phyloP scores from a whole-genome alignment of 2,797 vertebrate genomes.

The Sebastes vulpes region DNA sequence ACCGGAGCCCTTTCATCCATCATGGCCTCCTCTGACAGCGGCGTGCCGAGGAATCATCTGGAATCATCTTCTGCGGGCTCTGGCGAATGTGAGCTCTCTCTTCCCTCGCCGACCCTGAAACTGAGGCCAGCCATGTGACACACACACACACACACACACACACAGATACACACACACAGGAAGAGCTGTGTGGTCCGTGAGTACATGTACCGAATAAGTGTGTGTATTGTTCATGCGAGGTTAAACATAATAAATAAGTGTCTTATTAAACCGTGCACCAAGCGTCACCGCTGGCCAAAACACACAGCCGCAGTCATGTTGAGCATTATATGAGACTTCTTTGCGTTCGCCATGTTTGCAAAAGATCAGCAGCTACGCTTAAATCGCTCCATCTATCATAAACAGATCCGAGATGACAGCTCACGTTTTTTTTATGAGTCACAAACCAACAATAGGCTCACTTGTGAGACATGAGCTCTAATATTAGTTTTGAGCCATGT shows the following conservation, averaged over 20 bases:
- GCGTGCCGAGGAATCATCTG: constrained; percentile 76
- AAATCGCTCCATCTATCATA: constrained; percentile 74
- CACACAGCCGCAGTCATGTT: constrained; percentile 36
- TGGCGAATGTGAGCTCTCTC: constrained; percentile 55
- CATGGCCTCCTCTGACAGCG: constrained; percentile 77
- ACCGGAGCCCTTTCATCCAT: constrained; percentile 89
- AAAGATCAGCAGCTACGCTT: constrained; percentile 65
- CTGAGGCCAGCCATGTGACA: constrained; percentile 41
- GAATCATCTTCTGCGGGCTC: constrained; percentile 74
- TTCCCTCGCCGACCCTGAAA: constrained; percentile 36
- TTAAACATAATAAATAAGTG: constrained; percentile 43
- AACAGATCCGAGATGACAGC: constrained; percentile 71
- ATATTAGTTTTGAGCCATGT: constrained; percentile 82
- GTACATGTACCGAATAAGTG: not conserved
- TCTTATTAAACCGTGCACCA: constrained; percentile 30
- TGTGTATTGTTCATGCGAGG: constrained; percentile 22
- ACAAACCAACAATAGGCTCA: constrained; percentile 74
- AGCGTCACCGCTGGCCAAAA: constrained; percentile 2
- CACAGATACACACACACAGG: not conserved
- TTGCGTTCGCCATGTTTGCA: constrained; percentile 59
- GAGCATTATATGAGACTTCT: constrained; percentile 43
- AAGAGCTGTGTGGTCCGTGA: constrained; percentile 39
- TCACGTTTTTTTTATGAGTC: constrained; percentile 69
- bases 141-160: constrained; percentile 5
- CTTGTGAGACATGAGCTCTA: constrained; percentile 83